Evolutionary conservation across 1,140 invertebrate genomes (phyloP).

Genomic region (Vollenhovia emeryi): DNA sequence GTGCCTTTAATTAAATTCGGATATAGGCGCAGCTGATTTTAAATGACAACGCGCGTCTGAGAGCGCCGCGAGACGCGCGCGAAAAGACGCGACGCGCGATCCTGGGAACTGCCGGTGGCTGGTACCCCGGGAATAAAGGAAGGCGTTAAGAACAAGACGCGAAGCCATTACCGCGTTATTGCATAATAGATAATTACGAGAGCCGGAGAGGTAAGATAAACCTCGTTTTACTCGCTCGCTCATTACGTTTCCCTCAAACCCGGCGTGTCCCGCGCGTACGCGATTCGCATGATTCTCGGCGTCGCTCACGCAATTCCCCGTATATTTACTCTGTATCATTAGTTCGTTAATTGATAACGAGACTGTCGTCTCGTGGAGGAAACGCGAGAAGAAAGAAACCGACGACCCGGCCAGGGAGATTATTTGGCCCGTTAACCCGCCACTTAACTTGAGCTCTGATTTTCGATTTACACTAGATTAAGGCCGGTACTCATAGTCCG

Average conservation of each 20-base stretch:
- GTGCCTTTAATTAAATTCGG: constrained; percentile 45
- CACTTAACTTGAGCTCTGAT: no score
- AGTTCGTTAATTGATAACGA: constrained; percentile 8
- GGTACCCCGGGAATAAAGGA: constrained; percentile 47
- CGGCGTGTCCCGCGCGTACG: constrained; percentile 26
- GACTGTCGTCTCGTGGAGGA: not conserved
- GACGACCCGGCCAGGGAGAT: not conserved
- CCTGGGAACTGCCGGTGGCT: constrained; percentile 54
- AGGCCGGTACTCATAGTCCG: no score
- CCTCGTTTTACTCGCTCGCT: constrained; percentile 53
- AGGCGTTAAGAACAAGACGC: constrained; percentile 51
- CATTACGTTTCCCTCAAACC: constrained; percentile 41
- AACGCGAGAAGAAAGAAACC: not conserved
- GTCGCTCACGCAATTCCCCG: constrained; percentile 30
- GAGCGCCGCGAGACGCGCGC: not conserved
- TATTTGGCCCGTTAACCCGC: no score
- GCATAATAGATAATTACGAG: constrained; percentile 62
- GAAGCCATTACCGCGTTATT: constrained; percentile 56
- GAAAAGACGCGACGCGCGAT: constrained; percentile 28
- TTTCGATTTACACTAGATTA: no score
- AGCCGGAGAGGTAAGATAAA: constrained; percentile 52
- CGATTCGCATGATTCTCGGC: constrained; percentile 20
- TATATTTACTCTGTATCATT: constrained; percentile 24
- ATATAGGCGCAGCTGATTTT: constrained; percentile 38
- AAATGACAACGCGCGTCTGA: constrained; percentile 29